Conservation (phyloP, 2,797 vertebrate species). For the Cacajao melanocephalus region DNA sequence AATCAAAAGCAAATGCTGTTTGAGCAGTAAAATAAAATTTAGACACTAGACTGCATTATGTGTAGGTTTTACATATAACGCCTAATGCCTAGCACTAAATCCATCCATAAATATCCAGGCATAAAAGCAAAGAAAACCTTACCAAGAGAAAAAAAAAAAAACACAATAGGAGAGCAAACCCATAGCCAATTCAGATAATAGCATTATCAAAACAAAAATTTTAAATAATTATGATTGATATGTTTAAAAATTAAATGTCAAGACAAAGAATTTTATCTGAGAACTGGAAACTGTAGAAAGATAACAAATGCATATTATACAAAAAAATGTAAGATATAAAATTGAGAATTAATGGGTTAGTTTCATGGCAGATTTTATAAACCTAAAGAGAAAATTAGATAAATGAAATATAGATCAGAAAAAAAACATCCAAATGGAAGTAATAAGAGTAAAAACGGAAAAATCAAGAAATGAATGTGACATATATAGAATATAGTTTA, state of each 20-base stretch:
- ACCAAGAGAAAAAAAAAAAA: background rate
- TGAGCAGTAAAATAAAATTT: background rate
- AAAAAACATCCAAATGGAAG: slow-evolving; percentile 5
- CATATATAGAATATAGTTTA: background rate
- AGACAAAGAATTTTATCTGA: background rate
- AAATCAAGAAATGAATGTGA: background rate
- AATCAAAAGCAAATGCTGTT: background rate
- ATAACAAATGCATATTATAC: background rate
- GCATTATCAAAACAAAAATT: background rate
- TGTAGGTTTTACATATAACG: background rate
- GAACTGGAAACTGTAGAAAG: background rate
- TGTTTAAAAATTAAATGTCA: background rate
- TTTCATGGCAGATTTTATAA: background rate
- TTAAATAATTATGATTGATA: background rate
- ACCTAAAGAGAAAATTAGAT: slow-evolving; percentile 3
- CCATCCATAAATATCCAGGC: background rate
- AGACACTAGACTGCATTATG: background rate
- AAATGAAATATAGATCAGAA: background rate
- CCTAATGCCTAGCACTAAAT: background rate
- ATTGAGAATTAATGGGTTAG: background rate
- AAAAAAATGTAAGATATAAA: slow-evolving; percentile 19
- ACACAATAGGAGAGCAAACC: background rate
- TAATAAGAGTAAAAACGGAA: background rate
- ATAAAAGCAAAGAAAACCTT: background rate
- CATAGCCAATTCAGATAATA: background rate